Conservation (phyloP, 1,140 invertebrate genomes). For the Trichonephila clavata region DNA sequence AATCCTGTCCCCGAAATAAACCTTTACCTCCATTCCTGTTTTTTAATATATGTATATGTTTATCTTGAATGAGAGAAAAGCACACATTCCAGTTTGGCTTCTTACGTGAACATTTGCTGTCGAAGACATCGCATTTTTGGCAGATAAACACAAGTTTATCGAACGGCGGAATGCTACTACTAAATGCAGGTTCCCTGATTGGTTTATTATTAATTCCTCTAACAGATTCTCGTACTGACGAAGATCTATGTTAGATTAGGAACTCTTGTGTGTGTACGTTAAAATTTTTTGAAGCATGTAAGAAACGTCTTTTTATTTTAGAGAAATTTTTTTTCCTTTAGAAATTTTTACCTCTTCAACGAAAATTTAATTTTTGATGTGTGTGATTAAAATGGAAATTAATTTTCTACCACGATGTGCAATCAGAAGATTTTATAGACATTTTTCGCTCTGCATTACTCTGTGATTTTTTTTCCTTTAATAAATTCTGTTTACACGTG, state of each 20-base stretch:
- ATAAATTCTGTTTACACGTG: background rate
- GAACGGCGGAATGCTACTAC: background rate
- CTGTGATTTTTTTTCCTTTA: conserved; percentile 13
- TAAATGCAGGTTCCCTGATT: background rate
- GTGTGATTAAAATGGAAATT: background rate
- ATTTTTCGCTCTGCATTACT: background rate
- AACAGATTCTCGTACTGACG: background rate
- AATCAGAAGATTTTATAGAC: background rate
- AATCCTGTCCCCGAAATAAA: background rate
- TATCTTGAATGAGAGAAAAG: background rate
- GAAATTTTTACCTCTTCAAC: background rate
- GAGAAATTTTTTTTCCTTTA: background rate
- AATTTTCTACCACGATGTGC: background rate
- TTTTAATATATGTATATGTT: background rate
- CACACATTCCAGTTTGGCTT: background rate
- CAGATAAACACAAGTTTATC: background rate
- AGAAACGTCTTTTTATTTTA: background rate
- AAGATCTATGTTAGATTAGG: background rate
- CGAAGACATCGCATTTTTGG: background rate
- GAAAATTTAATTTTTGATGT: background rate
- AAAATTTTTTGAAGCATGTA: background rate
- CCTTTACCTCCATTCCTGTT: background rate
- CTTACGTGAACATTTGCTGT: background rate
- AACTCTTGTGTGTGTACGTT: background rate
- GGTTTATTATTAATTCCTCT: background rate